Evolutionary conservation across 2,113 vertebrate genomes (phyloP).

Genomic region (Paradoxurus hermaphroditus): DNA sequence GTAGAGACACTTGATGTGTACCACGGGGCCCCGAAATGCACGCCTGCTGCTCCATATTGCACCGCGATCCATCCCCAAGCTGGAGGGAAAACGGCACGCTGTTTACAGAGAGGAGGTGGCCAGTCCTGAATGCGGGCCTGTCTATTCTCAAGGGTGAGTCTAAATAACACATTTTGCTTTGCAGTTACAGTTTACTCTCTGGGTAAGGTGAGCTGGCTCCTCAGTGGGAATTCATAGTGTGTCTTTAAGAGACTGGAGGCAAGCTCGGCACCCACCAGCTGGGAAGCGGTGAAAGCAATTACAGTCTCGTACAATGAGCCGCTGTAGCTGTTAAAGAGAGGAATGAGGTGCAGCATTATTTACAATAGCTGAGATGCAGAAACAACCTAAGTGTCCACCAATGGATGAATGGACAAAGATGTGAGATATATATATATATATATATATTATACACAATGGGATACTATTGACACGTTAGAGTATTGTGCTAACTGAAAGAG

Average conservation of each 20-base stretch:
- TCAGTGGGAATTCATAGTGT: not conserved
- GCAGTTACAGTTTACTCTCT: not conserved
- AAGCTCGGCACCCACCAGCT: not conserved
- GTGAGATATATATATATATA: too few relatives aligned
- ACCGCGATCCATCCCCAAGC: accelerated
- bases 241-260: not conserved
- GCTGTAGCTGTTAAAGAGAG: not conserved
- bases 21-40: not conserved
- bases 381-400: not conserved
- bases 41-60: not conserved
- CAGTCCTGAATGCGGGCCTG: not conserved
- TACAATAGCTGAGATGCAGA: not conserved
- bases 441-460: too few relatives aligned
- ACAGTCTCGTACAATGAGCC: accelerated
- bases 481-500: not conserved
- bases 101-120: not conserved
- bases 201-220: not conserved
- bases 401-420: not conserved
- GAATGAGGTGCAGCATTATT: not conserved
- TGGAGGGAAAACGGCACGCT: not conserved
- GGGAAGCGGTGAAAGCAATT: not conserved
- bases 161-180: not conserved
- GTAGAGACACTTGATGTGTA: not conserved
- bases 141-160: not conserved
- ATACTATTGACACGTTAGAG: not conserved